Conservation (phyloP, 2,113 vertebrate genomes). For the Corythoichthys haematopterus region DNA sequence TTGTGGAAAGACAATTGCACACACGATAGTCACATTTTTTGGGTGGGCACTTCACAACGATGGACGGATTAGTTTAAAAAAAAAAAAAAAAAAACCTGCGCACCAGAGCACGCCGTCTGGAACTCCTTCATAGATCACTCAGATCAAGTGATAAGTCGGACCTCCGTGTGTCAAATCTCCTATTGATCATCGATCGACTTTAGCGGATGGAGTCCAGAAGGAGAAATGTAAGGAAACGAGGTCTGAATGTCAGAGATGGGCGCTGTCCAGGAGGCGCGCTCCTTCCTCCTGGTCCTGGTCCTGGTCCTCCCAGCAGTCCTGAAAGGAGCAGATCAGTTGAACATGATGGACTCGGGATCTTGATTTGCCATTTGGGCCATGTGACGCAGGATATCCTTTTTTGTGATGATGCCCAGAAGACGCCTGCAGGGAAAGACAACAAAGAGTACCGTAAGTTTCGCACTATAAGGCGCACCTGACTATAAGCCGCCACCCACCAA, state of each 20-base stretch:
- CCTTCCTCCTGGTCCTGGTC: constrained; percentile 81
- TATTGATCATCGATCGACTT: neutral
- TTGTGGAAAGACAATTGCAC: neutral
- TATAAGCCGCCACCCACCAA: too few species aligned
- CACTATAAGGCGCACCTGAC: too few species aligned
- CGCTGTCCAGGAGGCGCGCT: constrained; percentile 85
- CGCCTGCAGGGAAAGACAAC: constrained; percentile 77
- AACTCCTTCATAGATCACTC: neutral
- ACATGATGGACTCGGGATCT: constrained; percentile 98
- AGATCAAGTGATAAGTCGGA: neutral
- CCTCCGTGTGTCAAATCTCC: neutral
- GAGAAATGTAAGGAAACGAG: neutral
- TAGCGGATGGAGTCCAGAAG: constrained; percentile 3
- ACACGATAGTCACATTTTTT: neutral
- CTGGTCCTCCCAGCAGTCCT: constrained; percentile 70
- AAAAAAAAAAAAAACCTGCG: neutral
- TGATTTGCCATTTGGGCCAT: constrained; percentile 99
- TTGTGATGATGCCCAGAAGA: constrained; percentile 99
- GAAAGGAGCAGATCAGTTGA: constrained; percentile 88
- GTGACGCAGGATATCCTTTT: constrained; percentile 99
- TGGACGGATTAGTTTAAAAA: neutral
- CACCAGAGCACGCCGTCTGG: neutral
- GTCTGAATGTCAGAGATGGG: constrained; percentile 77
- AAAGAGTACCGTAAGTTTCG: constrained; percentile 2
- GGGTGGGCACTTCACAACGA: neutral